phyloP scores from a whole-genome alignment of 2,888 invertebrate genomes.

The Ophraella communa region DNA sequence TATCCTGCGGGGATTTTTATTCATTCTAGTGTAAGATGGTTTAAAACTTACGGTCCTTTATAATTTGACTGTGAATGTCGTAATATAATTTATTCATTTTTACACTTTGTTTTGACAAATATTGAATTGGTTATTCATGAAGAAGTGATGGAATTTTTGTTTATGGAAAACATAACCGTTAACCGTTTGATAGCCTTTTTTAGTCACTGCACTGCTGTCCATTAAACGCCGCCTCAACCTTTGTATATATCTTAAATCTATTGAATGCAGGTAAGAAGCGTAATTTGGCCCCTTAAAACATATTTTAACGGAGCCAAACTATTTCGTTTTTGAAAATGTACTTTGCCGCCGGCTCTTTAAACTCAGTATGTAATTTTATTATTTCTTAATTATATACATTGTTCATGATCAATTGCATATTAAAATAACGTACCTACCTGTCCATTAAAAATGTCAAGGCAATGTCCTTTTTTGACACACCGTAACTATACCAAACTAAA shows the following conservation, averaged over 20 bases:
- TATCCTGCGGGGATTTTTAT: no score
- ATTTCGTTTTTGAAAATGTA: conserved; percentile 22
- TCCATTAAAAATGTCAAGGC: conserved; percentile 23
- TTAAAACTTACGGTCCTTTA: no score
- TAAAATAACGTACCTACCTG: conserved; percentile 15
- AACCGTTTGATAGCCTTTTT: background rate
- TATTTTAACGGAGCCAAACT: conserved; percentile 15
- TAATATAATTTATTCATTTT: no score
- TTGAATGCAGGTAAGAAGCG: conserved; percentile 20
- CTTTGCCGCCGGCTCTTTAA: conserved; percentile 10
- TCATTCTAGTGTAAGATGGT: no score
- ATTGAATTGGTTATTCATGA: background rate
- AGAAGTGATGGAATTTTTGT: background rate
- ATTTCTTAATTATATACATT: conserved; percentile 25
- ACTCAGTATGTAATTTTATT: conserved; percentile 19
- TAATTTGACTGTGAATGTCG: no score
- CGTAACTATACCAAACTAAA: background rate
- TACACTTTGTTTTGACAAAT: no score
- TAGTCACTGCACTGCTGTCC: background rate
- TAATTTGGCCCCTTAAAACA: conserved; percentile 25
- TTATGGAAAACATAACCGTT: background rate
- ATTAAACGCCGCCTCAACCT: background rate
- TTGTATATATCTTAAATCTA: conserved; percentile 22
- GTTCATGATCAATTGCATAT: conserved; percentile 22
- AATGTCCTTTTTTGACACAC: conserved; percentile 15